phyloP scores from a whole-genome alignment of 2,113 vertebrate species.

The Psephotus haematonotus region DNA sequence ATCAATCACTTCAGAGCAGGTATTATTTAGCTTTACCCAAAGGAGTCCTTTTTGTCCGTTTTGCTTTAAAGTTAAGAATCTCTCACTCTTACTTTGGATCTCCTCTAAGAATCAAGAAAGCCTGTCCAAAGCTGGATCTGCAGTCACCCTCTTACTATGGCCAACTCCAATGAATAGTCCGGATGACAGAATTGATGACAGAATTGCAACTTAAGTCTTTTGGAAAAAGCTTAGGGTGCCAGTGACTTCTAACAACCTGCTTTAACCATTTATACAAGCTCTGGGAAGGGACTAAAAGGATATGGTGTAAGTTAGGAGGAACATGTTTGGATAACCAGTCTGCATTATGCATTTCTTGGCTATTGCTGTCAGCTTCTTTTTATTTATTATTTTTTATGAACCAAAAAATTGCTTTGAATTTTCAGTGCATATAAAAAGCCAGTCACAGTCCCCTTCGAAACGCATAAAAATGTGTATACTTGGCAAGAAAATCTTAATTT shows the following conservation, averaged over 20 bases:
- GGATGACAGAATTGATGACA: not conserved
- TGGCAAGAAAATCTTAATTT: not conserved
- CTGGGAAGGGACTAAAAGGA: not conserved
- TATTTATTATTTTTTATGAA: not conserved
- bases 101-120: not conserved
- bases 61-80: not conserved
- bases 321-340: not conserved
- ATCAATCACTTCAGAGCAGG: not conserved
- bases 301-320: not conserved
- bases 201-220: not conserved
- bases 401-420: not conserved
- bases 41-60: not conserved
- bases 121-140: not conserved
- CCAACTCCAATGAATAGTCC: not conserved
- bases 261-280: not conserved
- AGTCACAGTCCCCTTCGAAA: not conserved
- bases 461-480: not conserved
- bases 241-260: not conserved
- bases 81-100: not conserved
- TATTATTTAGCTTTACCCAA: not conserved
- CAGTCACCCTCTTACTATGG: not conserved
- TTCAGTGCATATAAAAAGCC: not conserved
- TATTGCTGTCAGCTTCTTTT: not conserved
- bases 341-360: not conserved
- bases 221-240: not conserved